These are phyloP conservation scores for Nipponia nippon DNA, from an alignment of 2,113 vertebrate genomes.

Conservation along the genomic window DNA sequence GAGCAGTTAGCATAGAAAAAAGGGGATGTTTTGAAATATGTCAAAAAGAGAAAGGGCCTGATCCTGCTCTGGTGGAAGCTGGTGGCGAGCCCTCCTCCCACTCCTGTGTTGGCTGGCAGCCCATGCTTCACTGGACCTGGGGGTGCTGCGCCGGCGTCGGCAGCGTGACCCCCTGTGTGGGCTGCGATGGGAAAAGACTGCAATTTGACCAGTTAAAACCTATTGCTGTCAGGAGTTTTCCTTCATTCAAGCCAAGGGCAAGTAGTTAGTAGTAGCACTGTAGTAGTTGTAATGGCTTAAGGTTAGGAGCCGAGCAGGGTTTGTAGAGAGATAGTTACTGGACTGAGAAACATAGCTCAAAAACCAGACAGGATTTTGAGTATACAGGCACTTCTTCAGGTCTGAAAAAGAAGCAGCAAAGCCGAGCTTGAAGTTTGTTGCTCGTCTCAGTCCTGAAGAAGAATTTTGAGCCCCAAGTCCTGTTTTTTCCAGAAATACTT, in stretches of 20 bases:
- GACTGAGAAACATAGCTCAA: not conserved
- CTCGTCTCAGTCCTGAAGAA: not conserved
- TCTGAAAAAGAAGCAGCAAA: not conserved
- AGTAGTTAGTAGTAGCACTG: not conserved
- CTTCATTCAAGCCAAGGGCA: not conserved
- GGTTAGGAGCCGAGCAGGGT: not conserved
- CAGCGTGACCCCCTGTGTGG: accelerated
- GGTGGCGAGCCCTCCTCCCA: not conserved
- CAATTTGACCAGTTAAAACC: not conserved
- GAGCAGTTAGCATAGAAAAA: not conserved
- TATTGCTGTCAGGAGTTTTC: not conserved
- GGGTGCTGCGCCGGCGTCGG: not conserved
- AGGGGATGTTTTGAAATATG: not conserved
- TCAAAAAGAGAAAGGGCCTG: not conserved
- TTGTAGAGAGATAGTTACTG: not conserved
- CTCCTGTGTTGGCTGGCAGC: accelerated
- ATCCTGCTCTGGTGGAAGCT: not conserved
- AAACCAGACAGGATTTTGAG: not conserved
- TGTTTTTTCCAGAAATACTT: not conserved
- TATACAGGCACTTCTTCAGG: not conserved
- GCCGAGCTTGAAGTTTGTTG: not conserved
- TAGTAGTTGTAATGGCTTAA: not conserved
- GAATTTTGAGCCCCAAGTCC: not conserved
- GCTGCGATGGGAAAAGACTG: not conserved
- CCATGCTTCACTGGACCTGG: accelerated